Conservation (phyloP, 2,113 vertebrate species). For the Takifugu bimaculatus region DNA sequence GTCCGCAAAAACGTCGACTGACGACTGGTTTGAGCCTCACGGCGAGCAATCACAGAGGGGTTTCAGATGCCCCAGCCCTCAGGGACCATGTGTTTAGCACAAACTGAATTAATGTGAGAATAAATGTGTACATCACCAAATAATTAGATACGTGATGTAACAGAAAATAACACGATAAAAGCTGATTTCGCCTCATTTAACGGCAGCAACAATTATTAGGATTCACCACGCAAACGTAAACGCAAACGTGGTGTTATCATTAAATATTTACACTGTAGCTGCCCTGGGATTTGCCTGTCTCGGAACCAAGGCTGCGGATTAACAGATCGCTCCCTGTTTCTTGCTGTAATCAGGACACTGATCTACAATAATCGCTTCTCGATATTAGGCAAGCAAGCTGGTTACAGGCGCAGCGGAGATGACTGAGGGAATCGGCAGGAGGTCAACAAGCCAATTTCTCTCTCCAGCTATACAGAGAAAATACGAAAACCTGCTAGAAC, state of each 20-base stretch:
- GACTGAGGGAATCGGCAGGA: conserved; percentile 33
- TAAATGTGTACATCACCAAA: too few relatives aligned
- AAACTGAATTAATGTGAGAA: too few relatives aligned
- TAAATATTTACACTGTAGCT: conserved; percentile 15
- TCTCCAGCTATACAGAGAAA: too few relatives aligned
- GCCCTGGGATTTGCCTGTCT: conserved; percentile 44
- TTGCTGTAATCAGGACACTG: conserved; percentile 56
- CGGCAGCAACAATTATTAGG: too few relatives aligned
- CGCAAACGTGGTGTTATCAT: too few relatives aligned
- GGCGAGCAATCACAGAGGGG: conserved; percentile 19
- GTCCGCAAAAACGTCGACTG: neutral
- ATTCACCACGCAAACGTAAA: too few relatives aligned
- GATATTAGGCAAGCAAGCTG: conserved; percentile 38
- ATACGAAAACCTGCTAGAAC: too few relatives aligned
- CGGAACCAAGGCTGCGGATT: conserved; percentile 56
- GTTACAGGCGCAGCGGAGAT: conserved; percentile 21
- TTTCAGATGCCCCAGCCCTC: conserved; percentile 17
- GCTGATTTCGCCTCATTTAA: too few relatives aligned
- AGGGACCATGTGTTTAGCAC: neutral
- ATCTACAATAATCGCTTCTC: conserved; percentile 60
- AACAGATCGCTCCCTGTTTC: conserved; percentile 36
- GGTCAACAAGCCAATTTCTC: too few relatives aligned
- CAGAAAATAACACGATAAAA: too few relatives aligned
- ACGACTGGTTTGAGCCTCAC: conserved; percentile 33
- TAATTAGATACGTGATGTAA: too few relatives aligned